phyloP scores from a whole-genome alignment of 2,888 invertebrate species.

The Entomobrya proxima region DNA sequence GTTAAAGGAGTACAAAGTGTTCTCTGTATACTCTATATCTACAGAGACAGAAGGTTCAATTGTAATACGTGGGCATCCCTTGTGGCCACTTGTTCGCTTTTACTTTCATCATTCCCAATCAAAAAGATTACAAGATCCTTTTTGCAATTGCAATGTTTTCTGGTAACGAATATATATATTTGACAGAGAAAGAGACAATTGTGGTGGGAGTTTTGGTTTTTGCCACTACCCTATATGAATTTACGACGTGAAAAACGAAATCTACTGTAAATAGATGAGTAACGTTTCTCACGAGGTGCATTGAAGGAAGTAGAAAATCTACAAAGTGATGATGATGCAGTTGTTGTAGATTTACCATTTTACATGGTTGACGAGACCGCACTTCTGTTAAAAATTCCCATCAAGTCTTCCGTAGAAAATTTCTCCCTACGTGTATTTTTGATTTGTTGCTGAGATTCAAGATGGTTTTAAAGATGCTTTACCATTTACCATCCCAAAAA shows the following conservation, averaged over 20 bases:
- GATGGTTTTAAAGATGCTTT: neutral
- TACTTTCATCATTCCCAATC: constrained; percentile 39
- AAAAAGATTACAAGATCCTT: neutral
- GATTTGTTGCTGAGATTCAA: neutral
- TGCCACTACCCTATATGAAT: no score
- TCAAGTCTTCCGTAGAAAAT: constrained; percentile 5
- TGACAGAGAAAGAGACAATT: neutral
- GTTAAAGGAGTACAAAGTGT: constrained; percentile 4
- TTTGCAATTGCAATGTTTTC: constrained; percentile 33
- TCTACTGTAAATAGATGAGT: neutral
- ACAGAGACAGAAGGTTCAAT: neutral
- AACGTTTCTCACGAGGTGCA: constrained; percentile 58
- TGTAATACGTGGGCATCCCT: constrained; percentile 48
- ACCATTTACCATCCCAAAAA: neutral
- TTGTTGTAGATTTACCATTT: neutral
- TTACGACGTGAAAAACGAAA: no score
- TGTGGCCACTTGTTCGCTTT: constrained; percentile 67
- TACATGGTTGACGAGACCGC: neutral
- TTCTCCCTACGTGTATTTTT: neutral
- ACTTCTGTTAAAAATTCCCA: constrained; percentile 41
- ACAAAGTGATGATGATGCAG: neutral
- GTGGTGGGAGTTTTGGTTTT: no score
- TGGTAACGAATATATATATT: neutral
- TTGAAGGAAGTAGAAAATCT: constrained; percentile 12
- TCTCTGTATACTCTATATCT: neutral